These are phyloP conservation scores for Bilobella aurantiaca DNA, from an alignment of 1,140 invertebrate genomes.

Conservation along the genomic window DNA sequence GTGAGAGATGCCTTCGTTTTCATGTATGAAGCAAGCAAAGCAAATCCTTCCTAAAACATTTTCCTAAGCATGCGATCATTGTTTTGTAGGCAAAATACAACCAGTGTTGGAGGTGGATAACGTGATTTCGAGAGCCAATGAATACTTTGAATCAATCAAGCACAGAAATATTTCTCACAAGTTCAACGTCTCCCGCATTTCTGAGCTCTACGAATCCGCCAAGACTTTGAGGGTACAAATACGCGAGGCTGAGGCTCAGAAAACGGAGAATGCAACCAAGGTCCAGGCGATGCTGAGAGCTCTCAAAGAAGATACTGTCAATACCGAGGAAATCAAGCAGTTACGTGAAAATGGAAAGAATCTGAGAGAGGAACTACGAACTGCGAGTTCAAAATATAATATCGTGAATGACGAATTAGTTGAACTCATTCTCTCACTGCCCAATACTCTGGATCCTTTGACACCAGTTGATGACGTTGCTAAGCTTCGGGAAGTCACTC, in stretches of 20 bases:
- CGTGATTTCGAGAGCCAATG: conserved; percentile 6
- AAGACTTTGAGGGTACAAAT: neutral
- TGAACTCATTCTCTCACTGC: conserved; percentile 52
- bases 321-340: conserved; percentile 37
- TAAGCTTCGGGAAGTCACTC: conserved; percentile 38
- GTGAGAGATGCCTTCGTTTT: too few relatives aligned
- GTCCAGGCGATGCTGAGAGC: conserved; percentile 29
- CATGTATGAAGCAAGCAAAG: too few relatives aligned
- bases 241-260: neutral
- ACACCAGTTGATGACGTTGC: conserved; percentile 44
- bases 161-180: conserved; percentile 2
- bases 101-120: conserved; percentile 26
- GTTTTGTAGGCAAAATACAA: conserved; percentile 14
- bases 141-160: conserved; percentile 17
- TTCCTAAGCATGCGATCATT: too few relatives aligned
- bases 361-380: conserved; percentile 46
- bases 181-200: neutral
- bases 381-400: conserved; percentile 33
- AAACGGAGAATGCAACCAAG: conserved; percentile 12
- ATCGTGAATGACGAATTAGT: conserved; percentile 50
- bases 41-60: too few relatives aligned
- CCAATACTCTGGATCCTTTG: conserved; percentile 52
- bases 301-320: conserved; percentile 38
- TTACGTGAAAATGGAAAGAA: conserved; percentile 45
- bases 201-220: conserved; percentile 13